Evolutionary conservation across 2,888 invertebrate species (phyloP).

Genomic region (Drosophila meridionalis): DNA sequence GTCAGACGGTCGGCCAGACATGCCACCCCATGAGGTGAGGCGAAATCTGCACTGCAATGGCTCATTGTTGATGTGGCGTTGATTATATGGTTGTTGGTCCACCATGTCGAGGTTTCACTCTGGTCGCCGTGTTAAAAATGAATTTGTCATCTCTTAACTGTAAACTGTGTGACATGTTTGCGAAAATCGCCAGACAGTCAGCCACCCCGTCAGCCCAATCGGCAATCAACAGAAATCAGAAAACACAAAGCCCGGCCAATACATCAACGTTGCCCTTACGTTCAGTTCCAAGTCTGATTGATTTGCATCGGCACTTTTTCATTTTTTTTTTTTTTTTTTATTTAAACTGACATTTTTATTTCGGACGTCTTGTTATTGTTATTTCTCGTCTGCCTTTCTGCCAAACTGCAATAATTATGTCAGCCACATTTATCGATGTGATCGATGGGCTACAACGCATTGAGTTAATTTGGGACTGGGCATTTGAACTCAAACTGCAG

Average conservation of each 20-base stretch:
- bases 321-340: slow-evolving; percentile 18
- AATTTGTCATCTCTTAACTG: slow-evolving; percentile 82
- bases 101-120: slow-evolving; percentile 64
- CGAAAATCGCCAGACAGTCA: slow-evolving; percentile 56
- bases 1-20: slow-evolving; percentile 24
- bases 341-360: slow-evolving; percentile 72
- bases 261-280: slow-evolving; percentile 71
- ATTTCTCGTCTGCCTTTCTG: slow-evolving; percentile 26
- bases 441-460: slow-evolving; percentile 56
- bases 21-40: slow-evolving; percentile 39
- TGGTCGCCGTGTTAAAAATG: slow-evolving; percentile 80
- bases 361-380: slow-evolving; percentile 36
- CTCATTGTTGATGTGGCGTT: slow-evolving; percentile 67
- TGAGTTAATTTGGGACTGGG: slow-evolving; percentile 6
- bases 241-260: slow-evolving; percentile 70
- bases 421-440: slow-evolving; percentile 65
- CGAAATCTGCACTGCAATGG: slow-evolving; percentile 70
- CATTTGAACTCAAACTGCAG: neutral
- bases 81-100: slow-evolving; percentile 66
- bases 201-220: neutral
- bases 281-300: slow-evolving; percentile 80
- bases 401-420: slow-evolving; percentile 78
- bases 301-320: slow-evolving; percentile 81
- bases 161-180: slow-evolving; percentile 80
- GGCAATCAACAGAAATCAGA: slow-evolving; percentile 59